phyloP scores from a whole-genome alignment of 2,113 vertebrate species.

The Mustela lutreola region DNA sequence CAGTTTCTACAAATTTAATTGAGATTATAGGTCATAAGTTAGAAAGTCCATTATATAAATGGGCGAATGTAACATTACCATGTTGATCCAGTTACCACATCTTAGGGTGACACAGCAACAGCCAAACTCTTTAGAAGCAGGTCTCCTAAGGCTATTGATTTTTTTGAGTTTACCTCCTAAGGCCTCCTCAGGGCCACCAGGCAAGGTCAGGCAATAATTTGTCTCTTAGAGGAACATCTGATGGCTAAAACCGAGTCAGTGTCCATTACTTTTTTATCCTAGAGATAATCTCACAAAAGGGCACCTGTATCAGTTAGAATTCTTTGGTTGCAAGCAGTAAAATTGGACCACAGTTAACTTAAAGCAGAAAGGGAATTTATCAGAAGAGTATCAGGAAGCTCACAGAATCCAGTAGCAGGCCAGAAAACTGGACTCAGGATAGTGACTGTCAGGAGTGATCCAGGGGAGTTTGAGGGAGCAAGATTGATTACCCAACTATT shows the following conservation, averaged over 20 bases:
- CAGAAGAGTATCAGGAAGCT: background rate
- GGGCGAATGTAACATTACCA: background rate
- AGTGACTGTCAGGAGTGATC: background rate
- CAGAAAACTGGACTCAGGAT: background rate
- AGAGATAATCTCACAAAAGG: constrained; percentile 54
- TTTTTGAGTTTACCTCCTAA: background rate
- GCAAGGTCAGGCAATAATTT: constrained; percentile 52
- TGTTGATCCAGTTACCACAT: background rate
- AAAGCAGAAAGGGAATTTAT: constrained; percentile 29
- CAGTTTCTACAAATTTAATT: constrained; percentile 38
- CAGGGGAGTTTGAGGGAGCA: background rate
- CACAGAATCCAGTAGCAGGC: background rate
- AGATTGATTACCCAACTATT: background rate
- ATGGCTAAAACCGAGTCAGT: background rate
- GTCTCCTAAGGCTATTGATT: background rate
- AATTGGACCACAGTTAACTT: constrained; percentile 34
- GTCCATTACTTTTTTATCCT: constrained; percentile 52
- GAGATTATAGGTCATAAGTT: constrained; percentile 47
- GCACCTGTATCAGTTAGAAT: background rate
- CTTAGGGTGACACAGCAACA: background rate
- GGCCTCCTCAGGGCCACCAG: background rate
- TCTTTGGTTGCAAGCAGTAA: constrained; percentile 43
- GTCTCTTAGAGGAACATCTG: background rate
- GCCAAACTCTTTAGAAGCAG: background rate
- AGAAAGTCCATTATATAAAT: background rate